These are phyloP conservation scores for Takifugu ocellatus DNA, from an alignment of 2,797 vertebrate species.

Conservation along the genomic window DNA sequence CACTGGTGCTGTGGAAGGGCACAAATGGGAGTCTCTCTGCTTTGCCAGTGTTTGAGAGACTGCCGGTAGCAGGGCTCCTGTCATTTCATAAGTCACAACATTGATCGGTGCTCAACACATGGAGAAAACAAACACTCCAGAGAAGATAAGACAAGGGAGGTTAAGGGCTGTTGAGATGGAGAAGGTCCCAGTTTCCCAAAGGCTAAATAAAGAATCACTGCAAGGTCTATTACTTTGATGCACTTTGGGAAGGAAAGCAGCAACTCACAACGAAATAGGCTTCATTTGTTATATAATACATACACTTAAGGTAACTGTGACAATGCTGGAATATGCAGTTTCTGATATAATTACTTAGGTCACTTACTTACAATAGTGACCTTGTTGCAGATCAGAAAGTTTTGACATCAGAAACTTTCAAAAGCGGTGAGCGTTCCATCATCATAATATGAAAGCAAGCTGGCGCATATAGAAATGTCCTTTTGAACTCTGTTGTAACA, in stretches of 20 bases:
- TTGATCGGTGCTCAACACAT: constrained; percentile 65
- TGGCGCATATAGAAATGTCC: too few relatives aligned
- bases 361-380: too few relatives aligned
- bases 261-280: not conserved
- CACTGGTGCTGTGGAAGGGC: constrained; percentile 26
- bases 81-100: constrained; percentile 79
- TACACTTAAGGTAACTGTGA: not conserved
- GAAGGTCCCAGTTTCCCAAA: constrained; percentile 29
- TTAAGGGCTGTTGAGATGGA: constrained; percentile 3
- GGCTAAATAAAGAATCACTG: constrained; percentile 55
- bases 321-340: not conserved
- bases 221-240: constrained; percentile 55
- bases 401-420: too few relatives aligned
- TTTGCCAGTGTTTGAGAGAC: constrained; percentile 62
- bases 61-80: constrained; percentile 57
- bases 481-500: constrained; percentile 1
- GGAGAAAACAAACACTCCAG: constrained; percentile 56
- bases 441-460: too few relatives aligned
- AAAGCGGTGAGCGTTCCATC: too few relatives aligned
- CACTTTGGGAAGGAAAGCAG: constrained; percentile 9
- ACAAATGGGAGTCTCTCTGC: constrained; percentile 50
- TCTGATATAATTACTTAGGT: not conserved
- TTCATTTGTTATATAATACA: too few relatives aligned
- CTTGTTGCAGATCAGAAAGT: too few relatives aligned
- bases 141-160: constrained; percentile 47